These are phyloP conservation scores for Drosophila pachea DNA, from an alignment of 1,140 invertebrate species.

Conservation along the genomic window DNA sequence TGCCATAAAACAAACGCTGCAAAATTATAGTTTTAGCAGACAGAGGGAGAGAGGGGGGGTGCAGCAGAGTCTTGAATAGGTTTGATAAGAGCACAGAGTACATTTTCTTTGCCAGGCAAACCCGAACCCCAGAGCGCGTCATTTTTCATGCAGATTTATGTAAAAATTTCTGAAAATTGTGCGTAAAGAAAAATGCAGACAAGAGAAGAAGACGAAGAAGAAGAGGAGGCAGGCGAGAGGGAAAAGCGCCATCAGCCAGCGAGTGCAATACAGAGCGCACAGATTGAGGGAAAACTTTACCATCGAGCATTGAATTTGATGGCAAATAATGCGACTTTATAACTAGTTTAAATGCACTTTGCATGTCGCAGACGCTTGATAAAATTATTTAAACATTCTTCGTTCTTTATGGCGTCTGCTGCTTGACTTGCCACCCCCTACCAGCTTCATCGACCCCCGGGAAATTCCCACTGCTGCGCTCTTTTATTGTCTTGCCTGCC, in stretches of 20 bases:
- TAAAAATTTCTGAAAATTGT: constrained; percentile 59
- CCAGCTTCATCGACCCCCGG: constrained; percentile 6
- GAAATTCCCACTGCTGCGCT: constrained; percentile 26
- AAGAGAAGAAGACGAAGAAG: constrained; percentile 5
- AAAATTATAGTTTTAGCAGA: constrained; percentile 37
- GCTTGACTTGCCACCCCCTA: constrained; percentile 38
- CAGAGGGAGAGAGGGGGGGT: no score
- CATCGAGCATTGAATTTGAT: constrained; percentile 64
- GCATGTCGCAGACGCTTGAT: constrained; percentile 68
- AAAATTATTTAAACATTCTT: constrained; percentile 55
- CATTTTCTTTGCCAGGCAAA: constrained; percentile 11
- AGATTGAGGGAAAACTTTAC: constrained; percentile 35
- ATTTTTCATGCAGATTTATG: constrained; percentile 74
- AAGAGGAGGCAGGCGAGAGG: no score
- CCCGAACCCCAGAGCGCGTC: constrained; percentile 32
- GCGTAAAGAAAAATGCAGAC: constrained; percentile 52
- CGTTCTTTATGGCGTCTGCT: constrained; percentile 22
- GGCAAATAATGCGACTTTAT: constrained; percentile 75
- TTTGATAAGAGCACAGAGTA: constrained; percentile 38
- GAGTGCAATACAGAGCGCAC: constrained; percentile 21
- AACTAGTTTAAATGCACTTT: constrained; percentile 75
- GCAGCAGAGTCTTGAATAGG: constrained; percentile 11
- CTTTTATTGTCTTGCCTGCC: constrained; percentile 57
- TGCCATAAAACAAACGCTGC: constrained; percentile 10
- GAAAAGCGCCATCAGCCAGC: constrained; percentile 2